Percentiles rank a stretch among this genome's conserved stretches.
Evolutionary conservation across 2,888 invertebrate genomes (phyloP).

Genomic region (Noctua comes): DNA sequence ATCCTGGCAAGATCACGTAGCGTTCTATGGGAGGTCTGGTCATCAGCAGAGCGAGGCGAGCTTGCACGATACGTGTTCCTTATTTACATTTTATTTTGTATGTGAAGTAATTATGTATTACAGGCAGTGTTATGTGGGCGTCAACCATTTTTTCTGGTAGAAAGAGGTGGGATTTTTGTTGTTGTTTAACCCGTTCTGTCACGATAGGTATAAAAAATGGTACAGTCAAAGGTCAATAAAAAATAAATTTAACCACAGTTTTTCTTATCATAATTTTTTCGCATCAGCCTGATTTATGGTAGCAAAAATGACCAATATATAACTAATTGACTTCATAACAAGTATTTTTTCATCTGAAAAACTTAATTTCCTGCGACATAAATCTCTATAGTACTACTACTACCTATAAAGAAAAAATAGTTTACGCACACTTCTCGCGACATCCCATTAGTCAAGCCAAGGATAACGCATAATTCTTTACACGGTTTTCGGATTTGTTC

Average conservation of each 20-base stretch:
- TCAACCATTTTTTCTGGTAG: slow-evolving; percentile 5
- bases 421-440: background rate
- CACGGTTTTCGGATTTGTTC: slow-evolving; percentile 5
- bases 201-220: background rate
- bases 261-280: background rate
- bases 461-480: slow-evolving; percentile 14
- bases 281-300: background rate
- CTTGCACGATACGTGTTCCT: slow-evolving; percentile 40
- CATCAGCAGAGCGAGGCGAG: slow-evolving; percentile 49
- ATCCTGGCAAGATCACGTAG: slow-evolving; percentile 45
- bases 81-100: slow-evolving; percentile 54
- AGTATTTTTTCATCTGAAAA: background rate
- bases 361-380: background rate
- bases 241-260: background rate
- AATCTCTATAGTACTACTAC: background rate
- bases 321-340: background rate
- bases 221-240: background rate
- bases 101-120: slow-evolving; percentile 40
- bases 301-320: background rate
- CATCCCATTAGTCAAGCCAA: slow-evolving; percentile 8
- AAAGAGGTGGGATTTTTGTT: slow-evolving; percentile 9
- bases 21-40: slow-evolving; percentile 40
- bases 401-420: background rate
- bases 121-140: slow-evolving; percentile 38
- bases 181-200: background rate